Percentiles rank a stretch among this genome's conserved stretches.
phyloP scores from a whole-genome alignment of 2,888 invertebrate species.

The Neria commutata region DNA sequence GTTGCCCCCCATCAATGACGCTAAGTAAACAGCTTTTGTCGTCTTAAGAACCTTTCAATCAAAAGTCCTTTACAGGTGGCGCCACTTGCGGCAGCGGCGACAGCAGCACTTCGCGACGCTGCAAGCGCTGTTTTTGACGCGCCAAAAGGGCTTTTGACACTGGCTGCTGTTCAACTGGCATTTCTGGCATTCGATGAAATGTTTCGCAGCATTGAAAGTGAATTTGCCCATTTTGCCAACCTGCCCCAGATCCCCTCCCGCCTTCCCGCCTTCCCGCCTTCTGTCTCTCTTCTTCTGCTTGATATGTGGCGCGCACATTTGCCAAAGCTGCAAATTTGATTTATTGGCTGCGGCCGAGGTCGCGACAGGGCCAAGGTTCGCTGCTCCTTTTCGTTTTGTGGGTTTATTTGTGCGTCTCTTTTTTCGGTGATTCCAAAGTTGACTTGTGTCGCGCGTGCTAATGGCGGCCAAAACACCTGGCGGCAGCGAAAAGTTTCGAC shows the following conservation, averaged over 20 bases:
- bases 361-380: neutral
- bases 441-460: neutral
- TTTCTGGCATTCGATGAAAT: neutral
- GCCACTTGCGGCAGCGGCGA: neutral
- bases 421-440: no score
- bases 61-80: neutral
- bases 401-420: neutral
- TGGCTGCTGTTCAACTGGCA: neutral
- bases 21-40: neutral
- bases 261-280: no score
- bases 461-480: neutral
- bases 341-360: neutral
- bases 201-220: neutral
- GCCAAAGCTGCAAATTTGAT: slow-evolving; percentile 1
- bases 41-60: slow-evolving; percentile 5
- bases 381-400: no score
- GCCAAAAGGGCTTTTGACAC: no score
- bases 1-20: neutral
- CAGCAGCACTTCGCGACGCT: neutral
- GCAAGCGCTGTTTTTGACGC: no score
- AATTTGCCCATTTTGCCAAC: neutral
- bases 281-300: no score
- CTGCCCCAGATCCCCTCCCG: no score
- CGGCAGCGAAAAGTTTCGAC: neutral
- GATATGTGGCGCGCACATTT: no score